Evolutionary conservation across 2,888 invertebrate species (phyloP).

Genomic region (Chaitophorus viminalis): DNA sequence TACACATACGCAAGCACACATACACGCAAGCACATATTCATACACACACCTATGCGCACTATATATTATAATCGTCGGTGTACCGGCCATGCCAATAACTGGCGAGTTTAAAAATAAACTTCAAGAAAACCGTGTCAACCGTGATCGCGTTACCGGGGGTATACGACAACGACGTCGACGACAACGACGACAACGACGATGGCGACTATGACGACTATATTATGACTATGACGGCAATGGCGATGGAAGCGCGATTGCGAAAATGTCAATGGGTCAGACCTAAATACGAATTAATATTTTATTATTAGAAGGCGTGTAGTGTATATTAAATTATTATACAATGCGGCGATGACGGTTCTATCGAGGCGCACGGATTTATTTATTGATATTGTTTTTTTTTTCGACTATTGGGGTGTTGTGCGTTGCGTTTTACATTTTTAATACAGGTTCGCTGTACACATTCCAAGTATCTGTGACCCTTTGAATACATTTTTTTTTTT

Average conservation of each 20-base stretch:
- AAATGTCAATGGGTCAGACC: slow-evolving; percentile 61
- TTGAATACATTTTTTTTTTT: too few species aligned
- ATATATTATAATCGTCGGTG: slow-evolving; percentile 33
- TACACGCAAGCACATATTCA: not conserved
- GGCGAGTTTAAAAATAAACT: slow-evolving; percentile 54
- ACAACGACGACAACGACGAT: not conserved
- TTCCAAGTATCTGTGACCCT: too few species aligned
- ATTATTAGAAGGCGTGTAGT: slow-evolving; percentile 33
- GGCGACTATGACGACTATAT: not conserved
- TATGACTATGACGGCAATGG: not conserved
- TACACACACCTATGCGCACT: not conserved
- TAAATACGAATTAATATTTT: slow-evolving; percentile 47
- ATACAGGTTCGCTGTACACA: too few species aligned
- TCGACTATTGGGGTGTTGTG: too few species aligned
- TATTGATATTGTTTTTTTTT: too few species aligned
- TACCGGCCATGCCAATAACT: slow-evolving; percentile 46
- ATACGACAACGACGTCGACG: not conserved
- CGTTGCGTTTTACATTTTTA: too few species aligned
- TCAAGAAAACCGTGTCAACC: slow-evolving; percentile 43
- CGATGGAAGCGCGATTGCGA: slow-evolving; percentile 8
- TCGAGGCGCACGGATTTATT: not conserved
- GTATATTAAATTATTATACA: not conserved
- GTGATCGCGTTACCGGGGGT: slow-evolving; percentile 58
- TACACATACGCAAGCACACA: too few species aligned
- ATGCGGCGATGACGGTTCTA: not conserved